phyloP scores from a whole-genome alignment of 2,113 vertebrate species.

The Cisticola juncidis region DNA sequence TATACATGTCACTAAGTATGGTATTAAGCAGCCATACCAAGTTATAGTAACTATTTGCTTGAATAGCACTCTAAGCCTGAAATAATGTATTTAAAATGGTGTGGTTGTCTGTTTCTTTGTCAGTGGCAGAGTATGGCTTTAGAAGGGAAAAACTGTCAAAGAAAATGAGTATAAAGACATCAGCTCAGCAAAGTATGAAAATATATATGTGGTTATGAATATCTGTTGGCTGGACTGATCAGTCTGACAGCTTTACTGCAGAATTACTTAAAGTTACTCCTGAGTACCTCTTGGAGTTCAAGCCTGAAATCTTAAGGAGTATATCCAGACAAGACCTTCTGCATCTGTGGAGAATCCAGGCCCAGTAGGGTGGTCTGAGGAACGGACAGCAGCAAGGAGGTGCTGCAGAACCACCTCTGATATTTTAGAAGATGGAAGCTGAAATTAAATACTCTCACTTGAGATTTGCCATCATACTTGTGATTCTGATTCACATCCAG shows the following conservation, averaged over 20 bases:
- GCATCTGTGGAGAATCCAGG: background rate
- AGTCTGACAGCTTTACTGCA: background rate
- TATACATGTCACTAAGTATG: background rate
- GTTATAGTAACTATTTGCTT: background rate
- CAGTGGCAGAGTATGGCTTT: background rate
- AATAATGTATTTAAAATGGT: background rate
- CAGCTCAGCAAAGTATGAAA: background rate
- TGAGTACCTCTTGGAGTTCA: background rate
- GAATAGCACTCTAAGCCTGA: background rate
- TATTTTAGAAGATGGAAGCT: background rate
- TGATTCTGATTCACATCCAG: background rate
- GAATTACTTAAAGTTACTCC: background rate
- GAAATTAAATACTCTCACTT: background rate
- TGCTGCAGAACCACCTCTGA: background rate
- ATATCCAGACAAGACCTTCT: background rate
- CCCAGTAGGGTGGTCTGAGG: accelerated
- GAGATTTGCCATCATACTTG: background rate
- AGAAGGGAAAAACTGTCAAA: background rate
- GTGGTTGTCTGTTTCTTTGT: background rate
- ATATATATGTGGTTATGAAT: background rate
- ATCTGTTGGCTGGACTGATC: background rate
- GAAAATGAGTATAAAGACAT: background rate
- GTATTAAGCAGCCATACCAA: background rate
- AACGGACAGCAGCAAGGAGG: background rate
- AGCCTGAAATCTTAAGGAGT: background rate